Evolutionary conservation across 2,888 invertebrate genomes (phyloP).

Genomic region (Pyrrhosoma nymphula): DNA sequence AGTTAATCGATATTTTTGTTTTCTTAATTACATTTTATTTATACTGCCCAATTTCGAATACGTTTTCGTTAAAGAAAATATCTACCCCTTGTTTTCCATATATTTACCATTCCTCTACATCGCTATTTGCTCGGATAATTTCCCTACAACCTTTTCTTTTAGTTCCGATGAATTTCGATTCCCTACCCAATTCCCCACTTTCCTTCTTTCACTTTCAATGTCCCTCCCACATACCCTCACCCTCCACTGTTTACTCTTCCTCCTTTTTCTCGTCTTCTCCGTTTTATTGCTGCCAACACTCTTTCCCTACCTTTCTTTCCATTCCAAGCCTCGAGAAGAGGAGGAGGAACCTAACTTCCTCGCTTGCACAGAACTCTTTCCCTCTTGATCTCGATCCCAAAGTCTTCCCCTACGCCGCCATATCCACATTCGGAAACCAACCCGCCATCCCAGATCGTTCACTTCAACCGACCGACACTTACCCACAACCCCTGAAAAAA

Average conservation of each 20-base stretch:
- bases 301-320: not conserved
- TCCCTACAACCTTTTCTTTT: too few species aligned
- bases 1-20: too few species aligned
- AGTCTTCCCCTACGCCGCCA: not conserved
- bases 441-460: not conserved
- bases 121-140: too few species aligned
- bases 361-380: not conserved
- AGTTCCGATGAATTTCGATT: too few species aligned
- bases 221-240: not conserved
- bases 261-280: not conserved
- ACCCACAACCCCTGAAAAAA: not conserved
- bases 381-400: not conserved
- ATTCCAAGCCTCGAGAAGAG: not conserved
- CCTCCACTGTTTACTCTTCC: not conserved
- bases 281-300: not conserved
- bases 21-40: too few species aligned
- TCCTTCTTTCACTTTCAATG: not conserved
- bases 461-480: not conserved
- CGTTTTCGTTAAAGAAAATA: too few species aligned
- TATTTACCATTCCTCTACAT: too few species aligned
- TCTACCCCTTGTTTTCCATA: too few species aligned
- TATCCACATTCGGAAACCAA: not conserved
- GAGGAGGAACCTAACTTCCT: not conserved
- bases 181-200: too few species aligned
- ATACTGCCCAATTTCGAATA: too few species aligned